Evolutionary conservation across 2,797 vertebrate genomes (phyloP).

Genomic region (Platalea minor): DNA sequence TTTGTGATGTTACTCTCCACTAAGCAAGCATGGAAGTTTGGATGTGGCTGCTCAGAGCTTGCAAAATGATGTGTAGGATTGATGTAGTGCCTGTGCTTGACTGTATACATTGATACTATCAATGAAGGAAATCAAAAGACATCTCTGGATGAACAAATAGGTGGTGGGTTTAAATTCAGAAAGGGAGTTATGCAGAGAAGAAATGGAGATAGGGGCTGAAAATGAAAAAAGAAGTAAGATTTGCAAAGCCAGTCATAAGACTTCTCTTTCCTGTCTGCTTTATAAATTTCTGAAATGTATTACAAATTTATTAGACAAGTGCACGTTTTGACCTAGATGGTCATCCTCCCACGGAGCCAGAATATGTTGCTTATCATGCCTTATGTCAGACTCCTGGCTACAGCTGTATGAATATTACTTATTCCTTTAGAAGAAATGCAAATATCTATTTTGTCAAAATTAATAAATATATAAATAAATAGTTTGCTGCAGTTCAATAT

Average conservation of each 20-base stretch:
- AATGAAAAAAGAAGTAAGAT: neutral
- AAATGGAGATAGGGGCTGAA: neutral
- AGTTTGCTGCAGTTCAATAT: neutral
- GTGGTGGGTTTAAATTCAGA: neutral
- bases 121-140: neutral
- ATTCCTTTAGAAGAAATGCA: neutral
- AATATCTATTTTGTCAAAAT: neutral
- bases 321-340: neutral
- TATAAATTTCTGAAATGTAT: neutral
- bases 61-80: neutral
- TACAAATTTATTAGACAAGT: neutral
- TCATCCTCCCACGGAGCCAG: neutral
- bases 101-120: neutral
- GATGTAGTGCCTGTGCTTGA: neutral
- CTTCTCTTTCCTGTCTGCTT: neutral
- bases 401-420: neutral
- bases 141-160: neutral
- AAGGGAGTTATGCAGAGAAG: neutral
- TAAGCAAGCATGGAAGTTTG: neutral
- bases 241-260: neutral
- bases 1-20: neutral
- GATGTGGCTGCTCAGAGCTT: neutral
- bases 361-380: neutral
- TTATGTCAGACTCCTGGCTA: neutral
- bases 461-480: conserved; percentile 15